Evolutionary conservation across 2,888 invertebrate species (phyloP).

Genomic region (Schizotus pectinicornis): DNA sequence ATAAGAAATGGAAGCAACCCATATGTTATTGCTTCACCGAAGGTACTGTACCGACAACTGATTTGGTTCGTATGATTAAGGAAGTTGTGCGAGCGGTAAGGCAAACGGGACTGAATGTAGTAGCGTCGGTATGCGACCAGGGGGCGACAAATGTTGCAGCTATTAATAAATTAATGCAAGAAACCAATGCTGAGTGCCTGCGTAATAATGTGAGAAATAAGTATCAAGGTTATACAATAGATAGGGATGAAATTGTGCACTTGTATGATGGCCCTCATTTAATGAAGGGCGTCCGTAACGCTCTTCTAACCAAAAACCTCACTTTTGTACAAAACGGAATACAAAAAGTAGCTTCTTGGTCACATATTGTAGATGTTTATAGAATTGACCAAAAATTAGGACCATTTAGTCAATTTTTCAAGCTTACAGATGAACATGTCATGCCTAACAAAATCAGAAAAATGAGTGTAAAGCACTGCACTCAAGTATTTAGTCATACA

Average conservation of each 20-base stretch:
- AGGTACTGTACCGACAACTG: slow-evolving; percentile 1
- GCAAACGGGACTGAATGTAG: slow-evolving; percentile 5
- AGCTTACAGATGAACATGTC: slow-evolving; percentile 21
- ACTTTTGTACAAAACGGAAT: slow-evolving; percentile 11
- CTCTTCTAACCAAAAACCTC: slow-evolving; percentile 30
- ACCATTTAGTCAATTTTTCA: slow-evolving; percentile 3
- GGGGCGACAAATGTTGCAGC: slow-evolving; percentile 15
- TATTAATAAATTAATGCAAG: slow-evolving; percentile 5
- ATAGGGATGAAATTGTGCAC: slow-evolving; percentile 18
- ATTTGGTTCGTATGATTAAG: no score
- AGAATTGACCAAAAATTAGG: slow-evolving; percentile 10
- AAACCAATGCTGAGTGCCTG: neutral
- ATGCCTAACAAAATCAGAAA: slow-evolving; percentile 17
- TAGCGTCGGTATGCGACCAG: slow-evolving; percentile 18
- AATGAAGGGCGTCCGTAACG: slow-evolving; percentile 30
- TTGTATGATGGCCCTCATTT: slow-evolving; percentile 26
- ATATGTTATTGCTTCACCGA: slow-evolving; percentile 9
- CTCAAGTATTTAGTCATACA: slow-evolving; percentile 18
- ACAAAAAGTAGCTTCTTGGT: slow-evolving; percentile 20
- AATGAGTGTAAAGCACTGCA: slow-evolving; percentile 16
- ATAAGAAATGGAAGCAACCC: slow-evolving; percentile 15
- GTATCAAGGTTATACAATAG: slow-evolving; percentile 10
- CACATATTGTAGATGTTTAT: slow-evolving; percentile 14
- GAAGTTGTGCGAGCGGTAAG: neutral
- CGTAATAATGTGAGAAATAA: slow-evolving; percentile 7